Evolutionary conservation across 1,140 invertebrate genomes (phyloP).

Genomic region (Papilio machaon): DNA sequence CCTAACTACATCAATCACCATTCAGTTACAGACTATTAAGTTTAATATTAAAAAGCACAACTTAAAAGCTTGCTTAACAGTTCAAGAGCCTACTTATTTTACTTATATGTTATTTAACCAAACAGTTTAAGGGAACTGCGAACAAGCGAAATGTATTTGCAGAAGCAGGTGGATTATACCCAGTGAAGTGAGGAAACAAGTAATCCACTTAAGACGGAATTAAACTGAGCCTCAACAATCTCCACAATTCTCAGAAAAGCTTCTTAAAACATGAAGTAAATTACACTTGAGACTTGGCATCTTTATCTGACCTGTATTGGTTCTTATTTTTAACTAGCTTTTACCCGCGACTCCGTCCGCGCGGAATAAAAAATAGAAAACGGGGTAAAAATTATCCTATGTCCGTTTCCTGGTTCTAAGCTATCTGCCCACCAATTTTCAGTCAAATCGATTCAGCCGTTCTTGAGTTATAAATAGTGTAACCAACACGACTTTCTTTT

Average conservation of each 20-base stretch:
- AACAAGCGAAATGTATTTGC: slow-evolving; percentile 20
- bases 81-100: neutral
- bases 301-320: neutral
- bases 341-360: too few relatives aligned
- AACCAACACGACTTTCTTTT: too few relatives aligned
- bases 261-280: slow-evolving; percentile 15
- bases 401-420: too few relatives aligned
- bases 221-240: slow-evolving; percentile 15
- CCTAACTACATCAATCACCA: too few relatives aligned
- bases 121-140: slow-evolving; percentile 4
- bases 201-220: slow-evolving; percentile 14
- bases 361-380: too few relatives aligned
- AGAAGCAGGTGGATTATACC: neutral
- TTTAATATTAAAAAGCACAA: too few relatives aligned
- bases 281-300: neutral
- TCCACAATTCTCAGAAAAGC: neutral
- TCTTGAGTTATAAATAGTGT: too few relatives aligned
- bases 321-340: slow-evolving; percentile 5
- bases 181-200: neutral
- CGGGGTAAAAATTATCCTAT: too few relatives aligned
- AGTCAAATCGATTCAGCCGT: too few relatives aligned
- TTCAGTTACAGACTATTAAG: too few relatives aligned
- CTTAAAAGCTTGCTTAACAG: neutral
- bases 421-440: too few relatives aligned
- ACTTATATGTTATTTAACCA: neutral